Base-by-base conservation (phyloP, 2,888 invertebrate genomes). In the Drosophila birchii region DNA sequence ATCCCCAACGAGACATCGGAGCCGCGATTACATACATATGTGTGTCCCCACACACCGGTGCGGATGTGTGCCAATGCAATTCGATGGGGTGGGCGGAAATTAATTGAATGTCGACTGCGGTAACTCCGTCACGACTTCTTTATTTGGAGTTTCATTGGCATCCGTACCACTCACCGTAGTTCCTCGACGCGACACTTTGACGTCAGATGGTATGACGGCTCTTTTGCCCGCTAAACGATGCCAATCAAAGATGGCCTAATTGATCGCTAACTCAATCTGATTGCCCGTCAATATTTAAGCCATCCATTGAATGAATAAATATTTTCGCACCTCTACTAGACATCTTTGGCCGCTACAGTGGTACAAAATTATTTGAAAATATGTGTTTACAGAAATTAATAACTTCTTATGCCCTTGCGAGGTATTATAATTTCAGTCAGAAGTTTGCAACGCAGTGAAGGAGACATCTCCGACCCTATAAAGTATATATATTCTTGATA, bases 271-370 rank as follows among this genome's bases (percentile, higher is more conserved):
- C 76, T 83, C 59, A 51, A 74, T 70, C 71, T 66, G 75, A 81
- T 86, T 76, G 72, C 56, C 69, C 70, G 47, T 64, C 75, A 83
- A 84, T 75, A 83, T 86, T 81, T 75, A 51, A 59, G 51, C 56
- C 23, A 55, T 54, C 58, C 36, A 69, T 83, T 84, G 58, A 38
- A 68, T 60, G 64, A 36, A 54, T 55, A 70, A 75, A 68, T 63
- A 70, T 75, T 78, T 82, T 86, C 71, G 72, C 86, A 86, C 86
- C 80, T 79, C 49, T 67, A 55, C 63, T 61, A 69, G 49, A 57
- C 62, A 51, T 45, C 45, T 49, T 26, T 53, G 57, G 8, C 11
- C 36, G 51, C 26, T 26, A 26, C 36, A 34, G 36, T 73, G n/a
- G 43, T 68, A 51, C 38, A 56, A 20, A 32, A 26, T 26, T 3